Evolutionary conservation across 2,797 vertebrate species (phyloP).

Genomic region (Pogonophryne albipinna): DNA sequence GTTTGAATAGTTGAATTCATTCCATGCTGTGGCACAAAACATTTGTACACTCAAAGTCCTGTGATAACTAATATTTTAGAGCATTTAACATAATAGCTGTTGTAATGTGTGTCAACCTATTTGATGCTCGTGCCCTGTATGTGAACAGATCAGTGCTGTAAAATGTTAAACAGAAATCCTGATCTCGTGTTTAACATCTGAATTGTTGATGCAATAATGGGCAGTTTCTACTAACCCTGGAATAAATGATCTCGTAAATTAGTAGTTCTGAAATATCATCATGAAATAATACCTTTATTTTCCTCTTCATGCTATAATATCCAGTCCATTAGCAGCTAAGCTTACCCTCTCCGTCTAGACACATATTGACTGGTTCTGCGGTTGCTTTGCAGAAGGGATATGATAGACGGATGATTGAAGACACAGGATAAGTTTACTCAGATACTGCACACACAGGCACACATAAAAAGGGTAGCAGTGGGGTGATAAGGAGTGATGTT

Average conservation of each 20-base stretch:
- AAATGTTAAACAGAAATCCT: slow-evolving; percentile 6
- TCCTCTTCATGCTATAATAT: not conserved
- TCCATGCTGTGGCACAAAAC: not conserved
- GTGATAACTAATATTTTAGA: slow-evolving; percentile 11
- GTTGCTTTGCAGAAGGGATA: slow-evolving; percentile 21
- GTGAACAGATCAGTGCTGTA: not conserved
- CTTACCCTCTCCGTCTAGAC: slow-evolving; percentile 49
- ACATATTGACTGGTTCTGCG: slow-evolving; percentile 54
- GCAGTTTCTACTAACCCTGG: not conserved
- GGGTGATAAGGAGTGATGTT: slow-evolving; percentile 21
- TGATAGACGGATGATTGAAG: slow-evolving; percentile 29
- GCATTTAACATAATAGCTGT: slow-evolving; percentile 14
- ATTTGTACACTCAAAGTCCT: not conserved
- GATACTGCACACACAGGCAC: not conserved
- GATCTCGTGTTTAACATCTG: not conserved
- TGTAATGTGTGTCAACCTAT: slow-evolving; percentile 17
- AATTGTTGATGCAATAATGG: not conserved
- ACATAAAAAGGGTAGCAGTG: not conserved
- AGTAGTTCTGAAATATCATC: slow-evolving; percentile 8
- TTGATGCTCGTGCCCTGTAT: not conserved
- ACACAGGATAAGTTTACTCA: slow-evolving; percentile 1
- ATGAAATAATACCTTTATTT: slow-evolving; percentile 3
- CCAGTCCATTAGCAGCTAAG: slow-evolving; percentile 9
- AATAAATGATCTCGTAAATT: not conserved
- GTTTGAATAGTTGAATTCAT: not conserved